phyloP scores from a whole-genome alignment of 2,888 invertebrate genomes.

The Ectobius pallidus region DNA sequence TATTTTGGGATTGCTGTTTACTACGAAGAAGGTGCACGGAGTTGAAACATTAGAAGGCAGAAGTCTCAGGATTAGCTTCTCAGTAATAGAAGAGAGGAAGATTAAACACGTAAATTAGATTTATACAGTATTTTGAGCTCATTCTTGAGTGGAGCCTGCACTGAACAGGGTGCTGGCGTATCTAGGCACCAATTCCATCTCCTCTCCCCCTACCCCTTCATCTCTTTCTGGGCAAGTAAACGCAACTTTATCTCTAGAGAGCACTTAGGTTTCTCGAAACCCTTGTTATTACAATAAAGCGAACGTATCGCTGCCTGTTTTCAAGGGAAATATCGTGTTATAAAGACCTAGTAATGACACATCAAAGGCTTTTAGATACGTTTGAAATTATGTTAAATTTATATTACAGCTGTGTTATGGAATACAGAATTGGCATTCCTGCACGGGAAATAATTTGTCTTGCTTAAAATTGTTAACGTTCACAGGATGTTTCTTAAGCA shows the following conservation, averaged over 20 bases:
- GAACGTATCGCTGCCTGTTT: neutral
- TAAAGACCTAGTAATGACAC: neutral
- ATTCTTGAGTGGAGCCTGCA: neutral
- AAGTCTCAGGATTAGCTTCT: neutral
- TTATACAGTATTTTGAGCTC: constrained; percentile 1
- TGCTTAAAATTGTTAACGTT: no score
- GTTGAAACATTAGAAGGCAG: neutral
- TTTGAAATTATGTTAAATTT: no score
- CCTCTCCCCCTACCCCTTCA: neutral
- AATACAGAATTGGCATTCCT: no score
- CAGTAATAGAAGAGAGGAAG: neutral
- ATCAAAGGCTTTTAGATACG: neutral
- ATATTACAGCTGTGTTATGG: no score
- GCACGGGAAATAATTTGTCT: no score
- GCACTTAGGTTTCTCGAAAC: neutral
- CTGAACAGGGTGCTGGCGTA: neutral
- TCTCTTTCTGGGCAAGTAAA: neutral
- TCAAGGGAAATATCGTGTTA: neutral
- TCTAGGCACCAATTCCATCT: neutral
- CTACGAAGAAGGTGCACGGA: neutral
- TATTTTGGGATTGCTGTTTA: no score
- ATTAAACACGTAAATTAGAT: constrained; percentile 7
- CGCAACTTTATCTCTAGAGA: neutral
- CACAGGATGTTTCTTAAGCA: no score
- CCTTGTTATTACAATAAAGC: neutral